Conservation (phyloP, 2,797 vertebrate genomes). For the Muscicapa striata region DNA sequence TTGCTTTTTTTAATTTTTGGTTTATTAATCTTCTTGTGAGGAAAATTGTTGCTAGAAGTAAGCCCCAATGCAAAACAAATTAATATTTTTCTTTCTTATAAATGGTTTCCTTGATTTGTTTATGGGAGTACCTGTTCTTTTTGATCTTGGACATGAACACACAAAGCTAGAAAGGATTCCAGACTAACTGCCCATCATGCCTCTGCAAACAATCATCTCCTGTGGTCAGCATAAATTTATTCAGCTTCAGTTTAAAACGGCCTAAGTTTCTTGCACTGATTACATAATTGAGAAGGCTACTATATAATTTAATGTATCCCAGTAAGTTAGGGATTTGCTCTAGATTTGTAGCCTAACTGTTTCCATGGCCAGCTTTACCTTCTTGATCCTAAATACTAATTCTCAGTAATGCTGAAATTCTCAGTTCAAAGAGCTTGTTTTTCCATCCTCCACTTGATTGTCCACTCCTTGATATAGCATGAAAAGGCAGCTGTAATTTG, state of each 20-base stretch:
- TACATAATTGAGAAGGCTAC: not conserved
- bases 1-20: slow-evolving; percentile 2
- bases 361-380: not conserved
- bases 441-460: not conserved
- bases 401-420: not conserved
- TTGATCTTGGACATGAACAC: not conserved
- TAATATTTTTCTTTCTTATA: not conserved
- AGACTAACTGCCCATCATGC: not conserved
- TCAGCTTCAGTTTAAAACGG: not conserved
- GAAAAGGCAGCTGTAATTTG: not conserved
- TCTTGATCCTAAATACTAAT: not conserved
- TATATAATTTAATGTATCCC: not conserved
- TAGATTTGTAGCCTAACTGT: not conserved
- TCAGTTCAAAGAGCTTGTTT: not conserved
- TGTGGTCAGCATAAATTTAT: not conserved
- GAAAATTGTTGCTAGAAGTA: not conserved
- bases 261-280: not conserved
- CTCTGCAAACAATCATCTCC: not conserved
- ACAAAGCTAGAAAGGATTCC: not conserved
- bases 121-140: not conserved
- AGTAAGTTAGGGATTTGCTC: not conserved
- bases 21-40: not conserved
- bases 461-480: not conserved
- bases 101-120: not conserved
- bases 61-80: not conserved